phyloP scores from a whole-genome alignment of 1,140 invertebrate species.

The Andricus grossulariae region DNA sequence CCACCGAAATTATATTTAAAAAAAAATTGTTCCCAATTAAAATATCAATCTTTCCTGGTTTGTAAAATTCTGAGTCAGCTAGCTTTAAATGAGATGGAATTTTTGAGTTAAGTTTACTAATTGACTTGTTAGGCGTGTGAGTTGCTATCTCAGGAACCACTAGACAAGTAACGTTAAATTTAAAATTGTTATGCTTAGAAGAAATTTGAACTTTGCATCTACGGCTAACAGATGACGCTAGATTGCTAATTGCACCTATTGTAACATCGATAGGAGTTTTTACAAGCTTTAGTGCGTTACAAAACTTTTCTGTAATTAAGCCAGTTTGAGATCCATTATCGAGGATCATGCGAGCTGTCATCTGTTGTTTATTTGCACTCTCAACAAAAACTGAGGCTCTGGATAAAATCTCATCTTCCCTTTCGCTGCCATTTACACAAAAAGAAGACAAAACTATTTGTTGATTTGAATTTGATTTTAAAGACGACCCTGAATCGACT shows the following conservation, averaged over 20 bases:
- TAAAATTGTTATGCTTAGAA: neutral
- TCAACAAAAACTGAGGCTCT: neutral
- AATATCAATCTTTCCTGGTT: neutral
- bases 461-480: no score
- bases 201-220: neutral
- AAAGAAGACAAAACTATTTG: no score
- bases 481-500: no score
- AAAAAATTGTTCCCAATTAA: neutral
- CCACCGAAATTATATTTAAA: no score
- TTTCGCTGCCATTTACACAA: no score
- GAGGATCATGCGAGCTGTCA: neutral
- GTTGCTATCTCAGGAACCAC: conserved; percentile 1
- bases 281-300: neutral
- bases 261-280: neutral
- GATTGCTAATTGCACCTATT: conserved; percentile 20
- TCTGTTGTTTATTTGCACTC: neutral
- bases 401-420: no score
- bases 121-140: neutral
- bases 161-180: conserved; percentile 13
- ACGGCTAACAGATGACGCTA: neutral
- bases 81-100: neutral
- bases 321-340: conserved; percentile 24
- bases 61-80: neutral
- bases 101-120: neutral
- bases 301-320: conserved; percentile 16